Evolutionary conservation across 2,888 invertebrate species (phyloP), one percentile per base, ranked within the genome.

Genomic region (Cheilosia variabilis): DNA sequence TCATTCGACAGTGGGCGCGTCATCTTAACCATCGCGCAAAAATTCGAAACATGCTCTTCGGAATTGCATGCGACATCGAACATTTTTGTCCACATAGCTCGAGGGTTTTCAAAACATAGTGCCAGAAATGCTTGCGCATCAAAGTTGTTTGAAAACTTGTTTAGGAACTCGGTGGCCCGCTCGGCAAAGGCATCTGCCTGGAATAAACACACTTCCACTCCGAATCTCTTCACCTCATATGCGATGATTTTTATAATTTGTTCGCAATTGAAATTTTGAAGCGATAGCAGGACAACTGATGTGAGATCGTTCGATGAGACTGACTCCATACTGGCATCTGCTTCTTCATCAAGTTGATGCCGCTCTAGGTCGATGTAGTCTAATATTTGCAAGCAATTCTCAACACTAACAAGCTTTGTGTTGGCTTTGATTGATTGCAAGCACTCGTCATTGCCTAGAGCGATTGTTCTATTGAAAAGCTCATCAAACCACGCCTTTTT

Each of bases 361-460:
- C 68, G 66, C 15, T 80, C 71, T 41, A 86, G 66, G 7, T 87
- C 68, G 9, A 89, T 50, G 52, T 73, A 89, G 31, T 90, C 88
- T 9, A 90, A 37, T 31, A 90, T 88, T 78, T 89, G 87, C 31
- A 87, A 55, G 24, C 89, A 89, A 68, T 90, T 88, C 3, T 89
- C 87, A 0, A 87, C 68, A 0, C 71, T 83, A 66, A 89, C 79
- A 2, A 90, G 62, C 57, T 89, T 88, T 0, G 88, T 83, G 47
- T 90, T 89, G 0, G 88, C 76, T 31, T 78, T 87, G 2, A 91
- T 89, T 1, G 90, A 87, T 50, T 89, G 88, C 2, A 91, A 58
- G 50, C 91, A 91, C 73, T 91, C 91, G 0, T 90, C 89, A 76
- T 90, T 91, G 0, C 88, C 89, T 2, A 90, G 77, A 0, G 89